phyloP scores from a whole-genome alignment of 1,140 invertebrate genomes.

The Eueides isabella region DNA sequence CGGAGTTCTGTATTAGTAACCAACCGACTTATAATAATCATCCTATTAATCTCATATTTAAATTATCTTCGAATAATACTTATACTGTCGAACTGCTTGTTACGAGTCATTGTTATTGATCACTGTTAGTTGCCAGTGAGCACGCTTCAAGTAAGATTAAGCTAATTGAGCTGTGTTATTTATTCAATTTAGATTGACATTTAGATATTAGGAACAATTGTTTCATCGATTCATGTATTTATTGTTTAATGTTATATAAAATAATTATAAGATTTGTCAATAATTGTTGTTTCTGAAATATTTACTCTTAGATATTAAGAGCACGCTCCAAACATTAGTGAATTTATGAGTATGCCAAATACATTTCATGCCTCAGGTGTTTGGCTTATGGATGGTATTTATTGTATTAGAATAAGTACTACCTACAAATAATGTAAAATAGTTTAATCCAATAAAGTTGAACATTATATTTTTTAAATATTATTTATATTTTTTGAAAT shows the following conservation, averaged over 20 bases:
- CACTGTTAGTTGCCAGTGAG: conserved; percentile 15
- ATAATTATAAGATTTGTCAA: conserved; percentile 25
- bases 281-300: conserved; percentile 22
- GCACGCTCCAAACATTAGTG: conserved; percentile 20
- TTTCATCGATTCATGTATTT: conserved; percentile 39
- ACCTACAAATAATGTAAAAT: conserved; percentile 4
- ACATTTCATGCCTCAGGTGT: background rate
- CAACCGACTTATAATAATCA: conserved; percentile 9
- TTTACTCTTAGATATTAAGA: conserved; percentile 21
- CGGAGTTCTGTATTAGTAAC: conserved; percentile 15
- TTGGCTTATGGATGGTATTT: conserved; percentile 18
- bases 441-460: conserved; percentile 8
- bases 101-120: conserved; percentile 20
- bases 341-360: conserved; percentile 23
- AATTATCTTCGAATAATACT: conserved; percentile 32
- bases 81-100: conserved; percentile 14
- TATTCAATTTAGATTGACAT: conserved; percentile 39
- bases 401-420: conserved; percentile 29
- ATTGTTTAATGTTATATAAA: conserved; percentile 37
- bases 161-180: conserved; percentile 36
- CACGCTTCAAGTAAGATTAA: background rate
- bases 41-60: conserved; percentile 40
- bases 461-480: conserved; percentile 5
- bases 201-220: conserved; percentile 36
- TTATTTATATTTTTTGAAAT: conserved; percentile 27